Evolutionary conservation across 2,888 invertebrate species (phyloP).

Genomic region (Carabus problematicus): DNA sequence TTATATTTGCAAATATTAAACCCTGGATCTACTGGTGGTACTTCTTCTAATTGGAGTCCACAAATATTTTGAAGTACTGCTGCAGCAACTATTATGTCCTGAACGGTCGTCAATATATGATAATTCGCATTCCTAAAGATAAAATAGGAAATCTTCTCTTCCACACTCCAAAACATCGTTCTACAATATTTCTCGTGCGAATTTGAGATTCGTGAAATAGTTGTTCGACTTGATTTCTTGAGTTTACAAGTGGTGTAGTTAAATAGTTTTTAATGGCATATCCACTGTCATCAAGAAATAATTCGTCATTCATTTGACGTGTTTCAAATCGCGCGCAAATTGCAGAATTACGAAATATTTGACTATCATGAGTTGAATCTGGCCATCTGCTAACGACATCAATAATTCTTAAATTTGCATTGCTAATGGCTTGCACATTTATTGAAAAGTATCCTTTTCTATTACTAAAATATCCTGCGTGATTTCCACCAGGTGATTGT

Average conservation of each 20-base stretch:
- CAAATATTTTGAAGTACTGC: constrained; percentile 47
- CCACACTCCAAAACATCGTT: constrained; percentile 49
- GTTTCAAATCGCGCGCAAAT: constrained; percentile 25
- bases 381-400: constrained; percentile 44
- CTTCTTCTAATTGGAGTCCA: not conserved
- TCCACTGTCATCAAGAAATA: constrained; percentile 49
- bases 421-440: constrained; percentile 38
- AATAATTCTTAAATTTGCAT: constrained; percentile 34
- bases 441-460: constrained; percentile 38
- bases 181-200: constrained; percentile 48
- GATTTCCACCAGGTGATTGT: constrained; percentile 36
- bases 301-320: constrained; percentile 39
- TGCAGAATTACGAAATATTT: constrained; percentile 40
- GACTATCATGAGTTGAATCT: constrained; percentile 43
- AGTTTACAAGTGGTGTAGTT: constrained; percentile 47
- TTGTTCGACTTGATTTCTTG: constrained; percentile 41
- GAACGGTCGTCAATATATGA: constrained; percentile 45
- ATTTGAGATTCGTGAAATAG: constrained; percentile 48
- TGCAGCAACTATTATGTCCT: constrained; percentile 45
- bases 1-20: too few relatives aligned
- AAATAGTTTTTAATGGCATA: constrained; percentile 48
- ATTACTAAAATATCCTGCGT: constrained; percentile 42
- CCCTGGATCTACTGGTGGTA: constrained; percentile 3
- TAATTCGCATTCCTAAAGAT: constrained; percentile 48
- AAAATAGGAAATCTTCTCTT: constrained; percentile 51